Conservation (phyloP, 1,140 invertebrate species). For the silkworm (Bombyx mori) region DNA sequence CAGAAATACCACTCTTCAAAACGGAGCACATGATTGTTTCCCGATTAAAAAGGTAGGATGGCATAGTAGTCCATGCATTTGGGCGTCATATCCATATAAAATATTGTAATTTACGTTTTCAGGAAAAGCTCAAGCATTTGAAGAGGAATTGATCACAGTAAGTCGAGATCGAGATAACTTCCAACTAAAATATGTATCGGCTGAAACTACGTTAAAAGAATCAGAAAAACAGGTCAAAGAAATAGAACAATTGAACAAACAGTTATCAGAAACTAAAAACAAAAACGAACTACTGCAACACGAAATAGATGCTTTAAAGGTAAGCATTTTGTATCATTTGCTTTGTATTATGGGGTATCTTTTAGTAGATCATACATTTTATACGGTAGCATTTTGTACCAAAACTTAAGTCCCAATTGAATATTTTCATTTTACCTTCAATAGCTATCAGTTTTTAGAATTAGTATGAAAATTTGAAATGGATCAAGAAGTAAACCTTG, state of each 20-base stretch:
- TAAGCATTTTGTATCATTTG: constrained; percentile 13
- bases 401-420: no score
- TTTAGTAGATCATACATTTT: no score
- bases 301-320: constrained; percentile 54
- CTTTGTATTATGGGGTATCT: no score
- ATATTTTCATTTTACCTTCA: no score
- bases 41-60: background rate
- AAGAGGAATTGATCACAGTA: constrained; percentile 58
- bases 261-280: constrained; percentile 53
- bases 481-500: no score
- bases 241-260: constrained; percentile 47
- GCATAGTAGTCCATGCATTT: background rate
- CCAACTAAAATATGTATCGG: constrained; percentile 58
- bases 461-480: no score
- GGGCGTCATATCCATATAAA: background rate
- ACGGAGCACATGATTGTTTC: background rate
- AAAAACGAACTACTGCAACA: constrained; percentile 52
- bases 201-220: constrained; percentile 48
- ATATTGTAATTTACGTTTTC: constrained; percentile 8
- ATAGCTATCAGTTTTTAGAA: no score
- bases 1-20: no score
- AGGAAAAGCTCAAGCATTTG: constrained; percentile 60
- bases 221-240: constrained; percentile 48
- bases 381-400: no score
- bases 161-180: constrained; percentile 55